Evolutionary conservation across 2,113 vertebrate genomes (phyloP), one percentile per base, ranked within the genome.

Genomic region (Rhineura floridana): DNA sequence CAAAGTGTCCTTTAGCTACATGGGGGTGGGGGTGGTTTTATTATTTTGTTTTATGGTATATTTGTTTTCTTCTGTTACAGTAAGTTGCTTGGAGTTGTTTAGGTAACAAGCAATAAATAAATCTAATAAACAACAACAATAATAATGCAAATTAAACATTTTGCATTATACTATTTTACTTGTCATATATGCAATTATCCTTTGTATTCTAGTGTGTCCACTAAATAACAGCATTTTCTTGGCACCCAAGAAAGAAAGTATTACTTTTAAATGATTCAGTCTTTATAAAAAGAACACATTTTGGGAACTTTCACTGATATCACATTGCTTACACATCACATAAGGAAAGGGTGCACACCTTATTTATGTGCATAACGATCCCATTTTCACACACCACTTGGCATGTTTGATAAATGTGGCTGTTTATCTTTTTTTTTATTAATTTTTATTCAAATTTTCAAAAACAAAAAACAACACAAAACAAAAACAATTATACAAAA

Each of bases 161-260:
- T 17, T 4, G 82, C 83, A 85, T 67, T 69, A 4, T 85, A 90
- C 80, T 79, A 86, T 85, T 85, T 89, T 83, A 36, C 77, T 55
- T 91, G 88, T 77, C 83, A 90, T 73, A 92, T 44, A 87, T 87
- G 1, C 85, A 91, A 30, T 39, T 72, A 42, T 87, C 33, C 52
- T 55, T 86, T 19, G 79, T 55, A 84, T 15, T 90, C 89, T 93
- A 55, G 55, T 36, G 23, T 25, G 84, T 89, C 72, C 91, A 36
- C 0, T 2, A 52, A 83, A 59, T 1, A 87, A 91, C 90, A 89
- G 84, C 69, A 39, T n/a, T 89, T 94, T 91, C 86, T 92, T 94
- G 91, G 88, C 90, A 91, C 65, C 76, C 25, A 28, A 81, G 13
- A 30, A 23, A 28, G 84, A 92, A n/a, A 4, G 12, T 46, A 44